Evolutionary conservation across 2,797 vertebrate species (phyloP), one percentile per base, ranked within the genome.

Genomic region (Mastacembelus armatus): DNA sequence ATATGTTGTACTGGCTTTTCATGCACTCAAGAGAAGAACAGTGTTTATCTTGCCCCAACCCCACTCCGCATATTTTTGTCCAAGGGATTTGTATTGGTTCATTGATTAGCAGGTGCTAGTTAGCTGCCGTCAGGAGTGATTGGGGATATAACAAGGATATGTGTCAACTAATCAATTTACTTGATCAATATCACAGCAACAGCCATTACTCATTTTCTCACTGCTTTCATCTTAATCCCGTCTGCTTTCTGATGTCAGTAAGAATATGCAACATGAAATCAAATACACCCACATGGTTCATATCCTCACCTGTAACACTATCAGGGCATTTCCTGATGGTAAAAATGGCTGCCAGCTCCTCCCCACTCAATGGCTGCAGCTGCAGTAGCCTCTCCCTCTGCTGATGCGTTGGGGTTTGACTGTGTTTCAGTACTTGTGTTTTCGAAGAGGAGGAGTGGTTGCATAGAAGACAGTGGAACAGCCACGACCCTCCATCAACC

Each of bases 91-190:
- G 94, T 94, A 96, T 95, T 94, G 94, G 95, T 92, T 89, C 94
- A 98, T 98, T 98, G 97, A 98, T 98, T 95, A 97, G 95, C 68
- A 86, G 89, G 89, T 93, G 95, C 95, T 96, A 95, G 95, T 98
- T 96, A 97, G 95, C 92, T 84, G 88, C 94, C 95, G 93, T 94
- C 94, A 94, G 93, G 93, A 95, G 94, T 95, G 95, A 97, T 96
- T 95, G 95, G 86, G 91, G 95, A 95, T 95, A 93, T 96, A 97
- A 98, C 96, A 96, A 97, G 96, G 92, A 95, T 95, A 93, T 94
- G 95, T 96, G 99, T 99, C 90, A 96, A 96, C 96, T 96, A 95
- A 96, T 96, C 96, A 96, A 97, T 98, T 99, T 97, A 96, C 94
- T 90, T 89, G 93, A 96, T 98, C 96, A 97, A 98, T 98, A 96